A percentile compares a stretch with the other conserved stretches of the same genome.
Conservation (phyloP, 2,113 vertebrate species). For the Phrynosoma platyrhinos region DNA sequence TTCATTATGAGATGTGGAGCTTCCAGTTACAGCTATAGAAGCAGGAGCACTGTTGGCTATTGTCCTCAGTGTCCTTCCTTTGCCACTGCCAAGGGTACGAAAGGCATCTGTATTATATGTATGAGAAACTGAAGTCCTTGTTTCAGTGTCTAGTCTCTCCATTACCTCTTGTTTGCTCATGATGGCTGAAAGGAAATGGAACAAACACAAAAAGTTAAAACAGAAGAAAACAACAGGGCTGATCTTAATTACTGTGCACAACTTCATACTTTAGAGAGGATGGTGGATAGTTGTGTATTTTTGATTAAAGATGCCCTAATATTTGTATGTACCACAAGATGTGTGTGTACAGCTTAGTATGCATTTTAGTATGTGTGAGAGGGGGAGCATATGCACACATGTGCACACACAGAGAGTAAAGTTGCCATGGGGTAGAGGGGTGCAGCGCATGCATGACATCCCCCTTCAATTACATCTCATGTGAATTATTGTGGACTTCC, state of each 20-base stretch:
- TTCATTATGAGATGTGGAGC: slow-evolving; percentile 10
- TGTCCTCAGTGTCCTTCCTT: slow-evolving; percentile 74
- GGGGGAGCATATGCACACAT: not conserved
- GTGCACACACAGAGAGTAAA: too few relatives aligned
- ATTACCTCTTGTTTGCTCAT: slow-evolving; percentile 48
- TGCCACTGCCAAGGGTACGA: slow-evolving; percentile 65
- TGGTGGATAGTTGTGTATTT: not conserved
- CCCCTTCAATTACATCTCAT: not conserved
- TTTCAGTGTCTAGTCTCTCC: slow-evolving; percentile 37
- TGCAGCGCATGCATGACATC: too few relatives aligned
- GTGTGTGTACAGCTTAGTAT: too few relatives aligned
- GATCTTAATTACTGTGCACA: not conserved
- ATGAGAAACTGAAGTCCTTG: slow-evolving; percentile 55
- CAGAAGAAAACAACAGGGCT: not conserved
- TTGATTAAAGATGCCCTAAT: not conserved
- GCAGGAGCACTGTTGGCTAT: not conserved
- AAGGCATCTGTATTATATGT: slow-evolving; percentile 67
- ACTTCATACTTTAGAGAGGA: not conserved
- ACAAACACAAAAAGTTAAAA: slow-evolving; percentile 4
- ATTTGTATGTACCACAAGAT: not conserved
- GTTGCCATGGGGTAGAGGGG: too few relatives aligned
- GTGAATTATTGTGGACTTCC: not conserved
- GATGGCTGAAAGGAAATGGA: slow-evolving; percentile 56
- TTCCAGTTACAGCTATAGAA: not conserved
- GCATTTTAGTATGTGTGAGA: not conserved